These are phyloP conservation scores for Drosophila infuscata DNA, from an alignment of 2,888 invertebrate genomes.

Conservation along the genomic window DNA sequence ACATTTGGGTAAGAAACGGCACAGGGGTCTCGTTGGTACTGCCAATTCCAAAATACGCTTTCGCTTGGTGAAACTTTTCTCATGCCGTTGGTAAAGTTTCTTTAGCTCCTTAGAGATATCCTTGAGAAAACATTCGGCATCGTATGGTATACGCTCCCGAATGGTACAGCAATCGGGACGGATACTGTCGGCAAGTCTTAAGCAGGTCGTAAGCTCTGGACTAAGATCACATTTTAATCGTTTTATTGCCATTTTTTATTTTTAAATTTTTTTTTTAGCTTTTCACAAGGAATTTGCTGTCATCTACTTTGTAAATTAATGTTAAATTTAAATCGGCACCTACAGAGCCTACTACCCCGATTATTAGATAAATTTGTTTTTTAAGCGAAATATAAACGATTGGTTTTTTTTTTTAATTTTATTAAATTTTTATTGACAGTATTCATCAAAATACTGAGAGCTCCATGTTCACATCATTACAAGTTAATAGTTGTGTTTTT, in stretches of 20 bases:
- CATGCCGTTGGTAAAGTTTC: conserved; percentile 56
- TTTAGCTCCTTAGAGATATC: conserved; percentile 67
- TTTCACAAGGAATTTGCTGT: conserved; percentile 35
- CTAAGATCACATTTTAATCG: conserved; percentile 64
- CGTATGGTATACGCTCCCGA: conserved; percentile 55
- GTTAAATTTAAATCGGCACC: not conserved
- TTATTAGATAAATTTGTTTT: not conserved
- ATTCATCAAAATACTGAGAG: conserved; percentile 85
- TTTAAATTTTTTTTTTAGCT: not conserved
- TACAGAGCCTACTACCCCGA: conserved; percentile 32
- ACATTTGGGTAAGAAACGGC: conserved; percentile 68
- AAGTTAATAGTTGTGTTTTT: conserved; percentile 77
- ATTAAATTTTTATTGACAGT: conserved; percentile 83
- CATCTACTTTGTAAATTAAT: conserved; percentile 25
- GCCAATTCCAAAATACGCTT: conserved; percentile 71
- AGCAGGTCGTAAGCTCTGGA: conserved; percentile 54
- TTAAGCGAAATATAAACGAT: conserved; percentile 24
- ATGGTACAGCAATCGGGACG: conserved; percentile 72
- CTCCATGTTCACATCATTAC: conserved; percentile 85
- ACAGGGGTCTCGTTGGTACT: conserved; percentile 26
- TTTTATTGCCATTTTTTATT: conserved; percentile 41
- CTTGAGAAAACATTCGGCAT: conserved; percentile 59
- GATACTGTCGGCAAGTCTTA: conserved; percentile 42
- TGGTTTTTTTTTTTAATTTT: conserved; percentile 73
- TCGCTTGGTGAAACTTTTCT: conserved; percentile 56